These are phyloP conservation scores for Psettodes erumei DNA, from an alignment of 2,113 vertebrate species.

Conservation along the genomic window DNA sequence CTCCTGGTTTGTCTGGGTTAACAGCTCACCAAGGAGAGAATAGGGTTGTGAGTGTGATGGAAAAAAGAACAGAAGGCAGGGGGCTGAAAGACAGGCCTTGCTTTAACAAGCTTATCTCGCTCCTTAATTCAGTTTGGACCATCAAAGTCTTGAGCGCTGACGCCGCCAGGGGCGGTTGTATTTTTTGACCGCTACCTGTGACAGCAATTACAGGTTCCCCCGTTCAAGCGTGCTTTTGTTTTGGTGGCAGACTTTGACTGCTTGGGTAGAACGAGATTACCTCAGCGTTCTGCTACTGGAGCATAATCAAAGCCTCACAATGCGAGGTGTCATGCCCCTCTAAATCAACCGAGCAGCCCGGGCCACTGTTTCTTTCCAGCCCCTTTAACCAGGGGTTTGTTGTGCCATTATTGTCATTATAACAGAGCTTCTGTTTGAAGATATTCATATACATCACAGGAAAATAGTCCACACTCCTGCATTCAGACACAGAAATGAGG, in stretches of 20 bases:
- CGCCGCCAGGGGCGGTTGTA: conserved; percentile 56
- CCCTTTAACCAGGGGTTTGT: conserved; percentile 29
- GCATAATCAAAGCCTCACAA: conserved; percentile 72
- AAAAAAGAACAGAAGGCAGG: conserved; percentile 48
- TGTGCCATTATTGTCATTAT: conserved; percentile 36
- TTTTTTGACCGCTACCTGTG: conserved; percentile 80
- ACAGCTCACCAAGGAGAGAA: conserved; percentile 37
- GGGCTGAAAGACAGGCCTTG: conserved; percentile 41
- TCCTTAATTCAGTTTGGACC: conserved; percentile 74
- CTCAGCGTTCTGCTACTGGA: conserved; percentile 63
- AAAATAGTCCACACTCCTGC: conserved; percentile 6
- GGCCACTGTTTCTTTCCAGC: conserved; percentile 27
- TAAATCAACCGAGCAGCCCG: conserved; percentile 49
- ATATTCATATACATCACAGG: conserved; percentile 23
- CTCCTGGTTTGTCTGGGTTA: conserved; percentile 44
- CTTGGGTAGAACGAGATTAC: conserved; percentile 73
- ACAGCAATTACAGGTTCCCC: conserved; percentile 79
- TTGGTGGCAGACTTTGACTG: conserved; percentile 71
- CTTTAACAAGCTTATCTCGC: conserved; percentile 79
- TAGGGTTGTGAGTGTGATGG: conserved; percentile 44
- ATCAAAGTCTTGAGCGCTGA: conserved; percentile 68
- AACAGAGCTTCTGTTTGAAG: conserved; percentile 45
- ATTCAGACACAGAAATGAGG: conserved; percentile 11
- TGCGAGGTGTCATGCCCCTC: conserved; percentile 57
- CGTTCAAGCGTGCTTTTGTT: conserved; percentile 76